Conservation (phyloP, 2,113 vertebrate species). For the Gallinago paraguaiae region DNA sequence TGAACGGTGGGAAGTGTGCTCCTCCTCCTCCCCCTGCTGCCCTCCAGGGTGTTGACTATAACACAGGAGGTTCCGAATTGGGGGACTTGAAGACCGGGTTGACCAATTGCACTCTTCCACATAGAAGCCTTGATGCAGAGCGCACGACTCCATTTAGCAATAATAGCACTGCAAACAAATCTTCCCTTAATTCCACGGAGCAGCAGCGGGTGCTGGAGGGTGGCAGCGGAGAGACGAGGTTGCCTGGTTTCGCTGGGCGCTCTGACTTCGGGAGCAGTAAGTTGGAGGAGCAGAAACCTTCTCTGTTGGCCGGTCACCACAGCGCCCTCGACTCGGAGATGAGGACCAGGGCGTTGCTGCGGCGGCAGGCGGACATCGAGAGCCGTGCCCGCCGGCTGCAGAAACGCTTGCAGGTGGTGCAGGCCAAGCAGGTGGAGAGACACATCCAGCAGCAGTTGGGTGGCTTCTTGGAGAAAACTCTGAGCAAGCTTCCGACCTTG, state of each 20-base stretch:
- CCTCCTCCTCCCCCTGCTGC: conserved; percentile 25
- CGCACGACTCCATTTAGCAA: conserved; percentile 74
- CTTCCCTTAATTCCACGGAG: conserved; percentile 68
- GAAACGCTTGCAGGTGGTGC: conserved; percentile 95
- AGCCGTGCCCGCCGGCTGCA: conserved; percentile 87
- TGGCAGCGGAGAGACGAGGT: conserved; percentile 55
- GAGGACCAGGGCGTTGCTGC: conserved; percentile 84
- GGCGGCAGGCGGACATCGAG: conserved; percentile 90
- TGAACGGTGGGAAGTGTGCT: conserved; percentile 85
- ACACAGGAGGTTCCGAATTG: conserved; percentile 72
- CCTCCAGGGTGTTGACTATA: conserved; percentile 72
- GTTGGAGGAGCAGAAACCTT: conserved; percentile 76
- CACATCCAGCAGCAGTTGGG: conserved; percentile 95
- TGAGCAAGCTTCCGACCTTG: conserved; percentile 81
- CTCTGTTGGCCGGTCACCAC: conserved; percentile 53
- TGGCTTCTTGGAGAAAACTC: conserved; percentile 89
- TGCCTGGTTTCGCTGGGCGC: conserved; percentile 28
- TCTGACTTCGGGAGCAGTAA: conserved; percentile 64
- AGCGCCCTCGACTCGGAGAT: conserved; percentile 83
- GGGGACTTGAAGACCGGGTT: conserved; percentile 78
- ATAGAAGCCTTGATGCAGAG: conserved; percentile 78
- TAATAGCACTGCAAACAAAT: conserved; percentile 78
- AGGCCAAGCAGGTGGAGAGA: conserved; percentile 97
- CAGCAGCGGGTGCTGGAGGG: conserved; percentile 70
- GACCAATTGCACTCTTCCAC: conserved; percentile 84